Evolutionary conservation across 2,113 vertebrate genomes (phyloP).

Genomic region (Leptocoma aspasia): DNA sequence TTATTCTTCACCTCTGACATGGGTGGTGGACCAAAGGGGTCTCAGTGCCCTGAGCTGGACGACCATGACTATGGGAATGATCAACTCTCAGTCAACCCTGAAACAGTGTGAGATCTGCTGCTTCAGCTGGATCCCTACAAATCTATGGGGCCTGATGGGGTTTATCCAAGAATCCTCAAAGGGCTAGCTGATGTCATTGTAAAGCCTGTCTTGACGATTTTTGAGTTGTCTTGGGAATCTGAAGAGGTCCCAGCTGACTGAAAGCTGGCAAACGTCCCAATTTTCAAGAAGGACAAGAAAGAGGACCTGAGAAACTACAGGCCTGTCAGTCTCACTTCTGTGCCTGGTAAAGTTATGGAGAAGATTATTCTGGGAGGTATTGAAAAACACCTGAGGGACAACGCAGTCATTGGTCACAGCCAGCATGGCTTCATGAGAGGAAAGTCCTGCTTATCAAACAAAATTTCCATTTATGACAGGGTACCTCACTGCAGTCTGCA

Average conservation of each 20-base stretch:
- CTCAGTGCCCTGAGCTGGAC: neutral
- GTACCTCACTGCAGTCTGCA: neutral
- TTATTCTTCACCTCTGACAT: neutral
- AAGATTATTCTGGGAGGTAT: neutral
- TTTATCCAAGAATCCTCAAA: neutral
- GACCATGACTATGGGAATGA: neutral
- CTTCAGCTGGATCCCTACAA: neutral
- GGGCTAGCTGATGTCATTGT: neutral
- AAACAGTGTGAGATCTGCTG: neutral
- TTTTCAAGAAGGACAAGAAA: neutral
- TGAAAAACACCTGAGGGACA: neutral
- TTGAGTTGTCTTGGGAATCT: neutral
- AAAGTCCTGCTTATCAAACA: neutral
- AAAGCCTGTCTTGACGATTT: neutral
- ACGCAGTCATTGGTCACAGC: neutral
- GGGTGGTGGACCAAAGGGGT: neutral
- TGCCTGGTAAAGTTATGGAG: neutral
- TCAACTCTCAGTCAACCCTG: neutral
- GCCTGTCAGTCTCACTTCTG: neutral
- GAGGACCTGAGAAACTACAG: neutral
- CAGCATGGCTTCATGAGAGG: neutral
- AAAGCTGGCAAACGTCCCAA: rapidly evolving
- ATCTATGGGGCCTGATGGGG: neutral
- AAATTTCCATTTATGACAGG: neutral
- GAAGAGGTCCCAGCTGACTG: neutral